Evolutionary conservation across 1,140 invertebrate species (phyloP), one percentile per base, ranked within the genome.

Genomic region (Bombus breviceps): DNA sequence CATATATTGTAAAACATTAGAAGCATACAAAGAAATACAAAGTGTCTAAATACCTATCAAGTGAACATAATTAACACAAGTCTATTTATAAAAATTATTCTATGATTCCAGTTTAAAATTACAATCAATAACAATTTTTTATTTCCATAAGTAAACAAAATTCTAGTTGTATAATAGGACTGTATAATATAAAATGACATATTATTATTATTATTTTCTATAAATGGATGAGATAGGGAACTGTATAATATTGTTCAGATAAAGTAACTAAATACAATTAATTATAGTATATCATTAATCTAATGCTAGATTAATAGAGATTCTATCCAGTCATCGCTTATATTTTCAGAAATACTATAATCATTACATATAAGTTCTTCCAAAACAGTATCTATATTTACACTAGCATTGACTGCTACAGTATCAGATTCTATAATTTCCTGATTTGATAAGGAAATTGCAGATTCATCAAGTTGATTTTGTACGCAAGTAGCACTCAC

Each of bases 261-360:
- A 43, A 68, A 57, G 6, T 53, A 77, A 37, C 0, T 37, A 47
- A 13, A n/a, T 34, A 53, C 18, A 53, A 53, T 53, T 22, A 53
- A 53, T 22, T 53, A 53, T 53, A 53, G 5, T 47, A 73, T 1
- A 22, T 39, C 32, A 72, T 57, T 62, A 34, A 28, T 15, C 18
- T 13, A 74, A 74, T 41, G 1, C 39, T 71, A 83, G 2, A 0
- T 57, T 2, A 86, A 66, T 25, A 87, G 4, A 66, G 86, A 84
- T 79, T 74, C 9, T 84, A 87, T 25, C 86, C 86, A 87, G 3
- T 84, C 82, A 37, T 87, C 86, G 28, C 28, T 86, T 57, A 74
- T 59, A 59, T 84, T 59, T 68, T 66, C 59, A 32, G 75, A 68
- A 57, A n/a, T 32, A n/a, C 13, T 62, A 47, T 53, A 66, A 74